Percentiles rank a stretch among this genome's conserved stretches.
Evolutionary conservation across 2,797 vertebrate genomes (phyloP).

Genomic region (Spea hammondii): DNA sequence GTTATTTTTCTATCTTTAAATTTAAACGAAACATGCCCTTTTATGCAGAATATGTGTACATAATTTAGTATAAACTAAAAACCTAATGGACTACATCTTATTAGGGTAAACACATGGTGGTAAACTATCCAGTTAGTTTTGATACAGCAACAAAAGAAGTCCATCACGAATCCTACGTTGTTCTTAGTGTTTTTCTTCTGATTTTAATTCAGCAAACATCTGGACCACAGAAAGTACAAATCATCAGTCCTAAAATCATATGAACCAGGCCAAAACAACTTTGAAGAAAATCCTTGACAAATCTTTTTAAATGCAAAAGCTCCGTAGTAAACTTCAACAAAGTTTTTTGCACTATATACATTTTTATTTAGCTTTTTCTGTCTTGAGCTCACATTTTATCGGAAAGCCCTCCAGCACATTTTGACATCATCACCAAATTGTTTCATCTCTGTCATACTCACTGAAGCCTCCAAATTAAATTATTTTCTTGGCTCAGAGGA

Average conservation of each 20-base stretch:
- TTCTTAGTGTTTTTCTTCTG: background rate
- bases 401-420: constrained; percentile 14
- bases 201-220: constrained; percentile 26
- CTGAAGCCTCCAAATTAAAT: background rate
- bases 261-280: constrained; percentile 32
- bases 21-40: too few species aligned
- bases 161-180: background rate
- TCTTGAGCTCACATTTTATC: constrained; percentile 17
- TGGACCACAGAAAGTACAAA: constrained; percentile 38
- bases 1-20: too few species aligned
- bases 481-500: background rate
- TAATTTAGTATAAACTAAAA: too few species aligned
- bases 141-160: constrained; percentile 8
- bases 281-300: constrained; percentile 16
- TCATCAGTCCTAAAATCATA: constrained; percentile 33
- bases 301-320: constrained; percentile 32
- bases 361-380: background rate
- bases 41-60: too few species aligned
- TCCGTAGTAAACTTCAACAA: constrained; percentile 21
- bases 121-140: background rate
- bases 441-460: constrained; percentile 13
- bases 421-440: constrained; percentile 6
- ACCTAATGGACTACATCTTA: too few species aligned
- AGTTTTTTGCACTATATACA: background rate
- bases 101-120: too few species aligned